Conservation (phyloP, 2,113 vertebrate species). For the Notiomystis cincta region DNA sequence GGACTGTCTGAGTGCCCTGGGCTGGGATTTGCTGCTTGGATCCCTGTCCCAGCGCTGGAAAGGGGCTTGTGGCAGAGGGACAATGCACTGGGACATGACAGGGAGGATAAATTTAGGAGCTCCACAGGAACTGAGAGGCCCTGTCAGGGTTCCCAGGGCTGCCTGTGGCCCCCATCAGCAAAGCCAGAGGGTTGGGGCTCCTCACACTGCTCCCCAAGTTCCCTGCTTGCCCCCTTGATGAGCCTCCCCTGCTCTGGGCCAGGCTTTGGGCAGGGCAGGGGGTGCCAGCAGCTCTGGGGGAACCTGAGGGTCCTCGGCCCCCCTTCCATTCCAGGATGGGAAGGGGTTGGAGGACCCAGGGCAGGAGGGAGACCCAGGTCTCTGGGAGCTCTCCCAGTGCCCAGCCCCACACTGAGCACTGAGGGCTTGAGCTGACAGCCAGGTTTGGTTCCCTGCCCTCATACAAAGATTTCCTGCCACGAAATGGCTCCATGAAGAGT, state of each 20-base stretch:
- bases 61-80: not conserved
- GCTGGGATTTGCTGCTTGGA: not conserved
- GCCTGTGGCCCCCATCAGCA: not conserved
- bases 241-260: not conserved
- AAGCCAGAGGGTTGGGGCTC: fast-evolving
- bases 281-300: not conserved
- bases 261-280: not conserved
- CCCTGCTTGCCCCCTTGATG: fast-evolving
- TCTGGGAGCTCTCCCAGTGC: not conserved
- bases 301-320: no score
- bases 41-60: not conserved
- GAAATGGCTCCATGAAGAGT: not conserved
- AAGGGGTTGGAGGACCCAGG: no score
- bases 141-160: not conserved
- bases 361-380: not conserved
- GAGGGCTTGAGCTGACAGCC: not conserved
- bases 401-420: not conserved
- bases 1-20: not conserved
- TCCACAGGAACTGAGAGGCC: not conserved
- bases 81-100: not conserved
- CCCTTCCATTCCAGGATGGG: no score
- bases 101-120: not conserved
- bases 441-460: not conserved
- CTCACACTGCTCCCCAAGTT: not conserved
- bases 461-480: not conserved